Base-by-base conservation (phyloP, 2,888 invertebrate species). In the Cantharis rufa region DNA sequence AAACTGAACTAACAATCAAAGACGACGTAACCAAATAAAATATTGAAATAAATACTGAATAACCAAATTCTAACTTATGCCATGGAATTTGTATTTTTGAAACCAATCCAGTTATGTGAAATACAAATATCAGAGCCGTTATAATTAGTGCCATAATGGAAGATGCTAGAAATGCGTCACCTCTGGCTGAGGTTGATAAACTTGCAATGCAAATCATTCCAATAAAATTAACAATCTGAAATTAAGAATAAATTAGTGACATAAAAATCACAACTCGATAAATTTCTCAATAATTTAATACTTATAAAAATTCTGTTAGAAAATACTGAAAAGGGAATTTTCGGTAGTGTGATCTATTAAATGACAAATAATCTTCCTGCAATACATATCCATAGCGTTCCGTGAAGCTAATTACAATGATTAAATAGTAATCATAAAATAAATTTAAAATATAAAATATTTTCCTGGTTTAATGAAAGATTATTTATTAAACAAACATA, bases 111-210 rank as follows among this genome's bases (percentile, higher is more conserved):
- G 80, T 66, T n/a, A 82, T 28, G 69, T 80, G 78, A 61, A 78
- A 64, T 15, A 82, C 3, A 62, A 83, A 61, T n/a, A 82, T 32
- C 5, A 80, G 24, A 24, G 72, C 78, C 10, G 81, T 81, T 68
- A 80, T 18, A 21, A 82, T 70, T 62, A 83, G 79, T 10, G 76
- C 82, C 18, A 81, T 78, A n/a, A 82, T 64, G 13, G 81, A 75
- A 21, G 81, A 81, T 11, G 75, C 82, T 9, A 82, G 63, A 74
- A 83, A 83, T 13, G 82, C 83, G 13, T 81, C 81, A 7, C 81
- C 82, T 76, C 76, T 79, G 5, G 72, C 11, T 11, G 70, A 48
- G 5, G 10, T 18, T 1, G 16, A 15, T 11, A 79, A 76, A n/a
- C 5, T 2, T 15, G 75, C 72, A 62, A 81, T 63, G 32, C 80